Base-by-base conservation (phyloP, 64 coral and sea anemone genomes). In the Pocillopora verrucosa region DNA sequence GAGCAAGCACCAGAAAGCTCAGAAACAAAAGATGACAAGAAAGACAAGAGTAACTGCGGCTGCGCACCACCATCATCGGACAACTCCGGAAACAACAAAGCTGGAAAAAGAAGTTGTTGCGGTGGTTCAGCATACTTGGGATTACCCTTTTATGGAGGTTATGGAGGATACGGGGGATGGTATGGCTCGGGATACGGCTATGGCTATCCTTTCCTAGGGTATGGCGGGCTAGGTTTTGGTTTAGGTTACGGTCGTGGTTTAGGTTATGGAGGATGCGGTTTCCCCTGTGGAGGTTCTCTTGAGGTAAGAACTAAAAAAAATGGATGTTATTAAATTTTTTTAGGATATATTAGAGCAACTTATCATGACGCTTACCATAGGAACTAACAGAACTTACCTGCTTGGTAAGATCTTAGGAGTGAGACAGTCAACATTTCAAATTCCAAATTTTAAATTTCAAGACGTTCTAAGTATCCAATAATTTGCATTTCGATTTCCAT, bases 81-180 rank as follows among this genome's bases (percentile, higher is more conserved):
- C 24, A 94, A 91, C 80, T 30, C 76, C 20, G 57, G 60, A 17
- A 59, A 82, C 38, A 61, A 61, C 30, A 86, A 86, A 38, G 60
- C 75, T 59, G 76, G 64, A 77, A 85, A 77, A 41, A 80, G 94
- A 61, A 70, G 73, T 19, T 34, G 74, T 13, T 87, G 90, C 68
- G 94, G 87, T 38, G 83, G 83, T 11, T 58, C 90, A 13, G 90
- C 56, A 63, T 80, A 57, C 34, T 79, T 90, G 10, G 94, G 91
- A 81, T 60, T 63, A 16, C 88, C 79, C 73, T 85, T 89, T 51
- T 91, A 84, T 36, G 94, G 94, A 36, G 91, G 92, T 4, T 73
- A 75, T 34, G 79, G 70, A 63, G 84, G 87, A 51, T 86, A 72
- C 30, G 92, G 80, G 16, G 80, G 82, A n/a, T 78, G 61, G 3